A percentile compares a stretch with the other conserved stretches of the same genome.
These are phyloP conservation scores for Ictidomys tridecemlineatus DNA, from an alignment of 2,113 vertebrate species.

Conservation along the genomic window DNA sequence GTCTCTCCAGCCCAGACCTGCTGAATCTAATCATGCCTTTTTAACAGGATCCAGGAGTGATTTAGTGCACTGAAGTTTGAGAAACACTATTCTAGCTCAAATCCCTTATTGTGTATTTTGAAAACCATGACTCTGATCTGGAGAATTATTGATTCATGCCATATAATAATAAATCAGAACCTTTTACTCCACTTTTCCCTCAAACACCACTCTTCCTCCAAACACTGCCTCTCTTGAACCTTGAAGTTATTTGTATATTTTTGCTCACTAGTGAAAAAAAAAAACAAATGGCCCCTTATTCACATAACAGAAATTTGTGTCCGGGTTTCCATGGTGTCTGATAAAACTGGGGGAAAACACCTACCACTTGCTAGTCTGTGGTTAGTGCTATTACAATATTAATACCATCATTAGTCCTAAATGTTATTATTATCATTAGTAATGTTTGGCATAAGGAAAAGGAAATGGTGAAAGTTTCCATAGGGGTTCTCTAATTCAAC, in stretches of 20 bases:
- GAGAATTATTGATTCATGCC: neutral
- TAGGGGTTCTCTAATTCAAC: neutral
- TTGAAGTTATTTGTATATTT: neutral
- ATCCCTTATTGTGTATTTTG: neutral
- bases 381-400: neutral
- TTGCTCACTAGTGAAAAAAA: neutral
- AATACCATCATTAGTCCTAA: neutral
- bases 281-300: neutral
- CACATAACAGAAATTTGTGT: neutral
- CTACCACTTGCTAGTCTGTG: accelerated
- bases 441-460: neutral
- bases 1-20: neutral
- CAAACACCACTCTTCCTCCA: neutral
- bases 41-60: neutral
- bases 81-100: neutral
- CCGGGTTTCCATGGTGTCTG: neutral
- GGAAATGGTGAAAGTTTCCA: neutral
- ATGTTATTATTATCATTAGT: neutral
- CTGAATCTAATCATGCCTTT: neutral
- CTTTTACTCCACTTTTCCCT: neutral
- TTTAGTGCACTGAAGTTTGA: neutral
- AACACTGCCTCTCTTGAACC: neutral
- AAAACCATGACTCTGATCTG: neutral
- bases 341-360: neutral
- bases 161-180: neutral